These are phyloP conservation scores for Trissonchulus latispiculum DNA, from an alignment of 2,888 invertebrate genomes.

Conservation along the genomic window DNA sequence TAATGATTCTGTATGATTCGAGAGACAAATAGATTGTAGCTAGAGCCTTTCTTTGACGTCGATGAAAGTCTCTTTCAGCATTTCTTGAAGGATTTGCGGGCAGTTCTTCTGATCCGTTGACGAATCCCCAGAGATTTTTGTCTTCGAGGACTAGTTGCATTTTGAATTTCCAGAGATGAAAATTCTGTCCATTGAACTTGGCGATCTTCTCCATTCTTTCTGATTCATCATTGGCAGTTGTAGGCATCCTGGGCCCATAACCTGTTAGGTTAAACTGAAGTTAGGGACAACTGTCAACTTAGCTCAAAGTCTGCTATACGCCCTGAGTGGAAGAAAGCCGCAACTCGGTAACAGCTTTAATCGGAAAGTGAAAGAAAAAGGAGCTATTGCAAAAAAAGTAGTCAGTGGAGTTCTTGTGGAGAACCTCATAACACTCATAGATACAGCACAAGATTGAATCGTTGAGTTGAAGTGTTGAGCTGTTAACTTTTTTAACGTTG, in stretches of 20 bases:
- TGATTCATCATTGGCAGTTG: background rate
- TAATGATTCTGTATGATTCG: background rate
- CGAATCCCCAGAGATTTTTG: slow-evolving; percentile 1
- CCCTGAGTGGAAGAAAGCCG: too few species aligned
- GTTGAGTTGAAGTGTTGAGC: too few species aligned
- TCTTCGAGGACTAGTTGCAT: background rate
- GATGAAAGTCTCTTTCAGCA: background rate
- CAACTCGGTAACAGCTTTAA: too few species aligned
- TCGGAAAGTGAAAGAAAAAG: too few species aligned
- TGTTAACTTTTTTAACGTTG: too few species aligned
- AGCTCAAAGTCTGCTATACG: too few species aligned
- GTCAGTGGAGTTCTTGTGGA: too few species aligned
- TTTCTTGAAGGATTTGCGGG: background rate
- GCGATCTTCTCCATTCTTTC: background rate
- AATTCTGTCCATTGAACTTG: background rate
- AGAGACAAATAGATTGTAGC: background rate
- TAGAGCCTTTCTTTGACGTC: background rate
- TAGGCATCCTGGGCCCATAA: background rate
- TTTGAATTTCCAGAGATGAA: background rate
- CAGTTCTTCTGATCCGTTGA: background rate
- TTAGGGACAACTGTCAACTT: too few species aligned
- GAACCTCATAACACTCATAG: too few species aligned
- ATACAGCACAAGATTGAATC: too few species aligned
- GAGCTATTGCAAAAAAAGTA: too few species aligned
- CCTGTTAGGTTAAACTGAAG: background rate